phyloP scores from a whole-genome alignment of 2,113 vertebrate species.

The Periophthalmus modestus region DNA sequence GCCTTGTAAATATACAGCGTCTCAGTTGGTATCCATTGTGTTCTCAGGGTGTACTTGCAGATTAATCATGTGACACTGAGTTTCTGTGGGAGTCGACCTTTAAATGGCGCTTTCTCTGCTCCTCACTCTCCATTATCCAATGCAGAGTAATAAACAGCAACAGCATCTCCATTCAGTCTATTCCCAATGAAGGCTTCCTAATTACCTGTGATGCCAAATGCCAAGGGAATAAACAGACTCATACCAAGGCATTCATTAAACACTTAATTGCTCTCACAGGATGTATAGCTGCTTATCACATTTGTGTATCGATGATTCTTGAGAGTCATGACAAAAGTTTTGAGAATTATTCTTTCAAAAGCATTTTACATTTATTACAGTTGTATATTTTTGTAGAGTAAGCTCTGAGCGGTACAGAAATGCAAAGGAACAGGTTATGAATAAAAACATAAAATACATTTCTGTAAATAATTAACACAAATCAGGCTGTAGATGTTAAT shows the following conservation, averaged over 20 bases:
- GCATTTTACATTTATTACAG: no score
- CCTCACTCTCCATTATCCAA: constrained; percentile 25
- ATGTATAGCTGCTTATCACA: constrained; percentile 37
- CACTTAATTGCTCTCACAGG: constrained; percentile 8
- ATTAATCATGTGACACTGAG: constrained; percentile 1
- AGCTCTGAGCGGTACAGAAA: no score
- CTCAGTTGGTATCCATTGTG: no score
- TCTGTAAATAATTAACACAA: no score
- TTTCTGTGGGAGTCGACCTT: constrained; percentile 34
- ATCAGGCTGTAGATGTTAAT: no score
- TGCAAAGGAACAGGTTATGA: no score
- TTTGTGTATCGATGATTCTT: not conserved
- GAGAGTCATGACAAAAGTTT: no score
- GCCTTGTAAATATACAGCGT: not conserved
- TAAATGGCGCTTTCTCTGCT: constrained; percentile 18
- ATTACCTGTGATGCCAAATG: constrained; percentile 61
- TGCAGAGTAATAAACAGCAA: constrained; percentile 36
- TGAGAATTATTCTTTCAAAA: no score
- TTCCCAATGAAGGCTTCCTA: constrained; percentile 33
- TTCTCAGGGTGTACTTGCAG: no score
- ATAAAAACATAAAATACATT: no score
- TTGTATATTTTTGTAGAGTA: no score
- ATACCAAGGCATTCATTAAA: constrained; percentile 31
- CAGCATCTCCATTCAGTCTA: not conserved
- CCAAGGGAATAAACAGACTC: constrained; percentile 38